These are phyloP conservation scores for Schizaphis graminum DNA, from an alignment of 2,888 invertebrate species.

Conservation along the genomic window DNA sequence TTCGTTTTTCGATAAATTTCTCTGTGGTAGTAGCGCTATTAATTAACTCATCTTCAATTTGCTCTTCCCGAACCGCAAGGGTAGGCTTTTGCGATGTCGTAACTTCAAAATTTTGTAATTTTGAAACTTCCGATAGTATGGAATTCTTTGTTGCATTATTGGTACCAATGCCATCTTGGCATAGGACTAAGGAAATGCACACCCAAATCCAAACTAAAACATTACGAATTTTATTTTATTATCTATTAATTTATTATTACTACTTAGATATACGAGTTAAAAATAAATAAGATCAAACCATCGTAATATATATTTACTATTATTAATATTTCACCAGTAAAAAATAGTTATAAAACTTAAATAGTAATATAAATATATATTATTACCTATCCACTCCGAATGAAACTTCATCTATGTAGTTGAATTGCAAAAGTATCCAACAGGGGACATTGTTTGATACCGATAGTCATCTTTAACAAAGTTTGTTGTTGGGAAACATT, in stretches of 20 bases:
- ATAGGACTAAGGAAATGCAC: conserved; percentile 50
- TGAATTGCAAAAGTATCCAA: conserved; percentile 46
- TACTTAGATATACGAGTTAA: neutral
- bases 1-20: conserved; percentile 38
- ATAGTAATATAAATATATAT: neutral
- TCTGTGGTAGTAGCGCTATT: conserved; percentile 43
- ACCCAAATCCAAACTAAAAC: conserved; percentile 59
- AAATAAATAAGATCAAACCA: neutral
- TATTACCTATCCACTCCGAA: conserved; percentile 43
- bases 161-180: conserved; percentile 44
- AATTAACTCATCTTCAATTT: conserved; percentile 60
- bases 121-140: conserved; percentile 22
- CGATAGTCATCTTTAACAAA: conserved; percentile 34
- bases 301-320: neutral
- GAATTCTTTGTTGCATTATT: conserved; percentile 42
- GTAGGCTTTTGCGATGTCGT: conserved; percentile 36
- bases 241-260: too few relatives aligned
- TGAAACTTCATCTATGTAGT: conserved; percentile 60
- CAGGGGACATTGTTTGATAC: conserved; percentile 42
- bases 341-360: neutral
- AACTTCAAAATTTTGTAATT: neutral
- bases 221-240: neutral
- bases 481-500: neutral
- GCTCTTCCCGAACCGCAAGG: conserved; percentile 26
- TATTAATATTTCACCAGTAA: neutral